These are phyloP conservation scores for Taenioides sp. DNA, from an alignment of 2,797 vertebrate species.

Conservation along the genomic window DNA sequence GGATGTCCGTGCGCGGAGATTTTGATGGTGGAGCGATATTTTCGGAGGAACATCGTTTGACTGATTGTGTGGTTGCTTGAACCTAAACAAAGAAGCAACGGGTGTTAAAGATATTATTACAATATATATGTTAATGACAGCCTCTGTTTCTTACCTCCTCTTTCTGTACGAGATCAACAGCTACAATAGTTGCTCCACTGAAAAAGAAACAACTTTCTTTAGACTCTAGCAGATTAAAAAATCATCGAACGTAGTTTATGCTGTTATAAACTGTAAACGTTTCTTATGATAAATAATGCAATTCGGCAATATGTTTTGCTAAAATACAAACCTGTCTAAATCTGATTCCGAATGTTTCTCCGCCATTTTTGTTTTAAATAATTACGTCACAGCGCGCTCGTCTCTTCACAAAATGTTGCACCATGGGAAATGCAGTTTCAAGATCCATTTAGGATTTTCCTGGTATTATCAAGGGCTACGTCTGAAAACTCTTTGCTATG, in stretches of 20 bases:
- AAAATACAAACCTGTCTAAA: slow-evolving; percentile 45
- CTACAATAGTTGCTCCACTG: slow-evolving; percentile 22
- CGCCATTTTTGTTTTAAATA: slow-evolving; percentile 81
- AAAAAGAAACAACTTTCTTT: not conserved
- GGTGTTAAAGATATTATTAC: not conserved
- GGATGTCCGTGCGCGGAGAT: slow-evolving; percentile 55
- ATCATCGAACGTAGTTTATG: not conserved
- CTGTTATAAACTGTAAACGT: not conserved
- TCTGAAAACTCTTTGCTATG: not conserved
- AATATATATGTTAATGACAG: not conserved
- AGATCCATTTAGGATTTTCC: not conserved
- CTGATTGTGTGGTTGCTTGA: slow-evolving; percentile 15
- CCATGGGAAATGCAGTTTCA: slow-evolving; percentile 73
- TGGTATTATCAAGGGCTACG: not conserved
- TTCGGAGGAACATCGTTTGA: slow-evolving; percentile 58
- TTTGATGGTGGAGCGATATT: slow-evolving; percentile 59
- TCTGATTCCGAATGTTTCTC: slow-evolving; percentile 42
- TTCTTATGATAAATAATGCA: not conserved
- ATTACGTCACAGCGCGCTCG: slow-evolving; percentile 57
- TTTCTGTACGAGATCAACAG: slow-evolving; percentile 6
- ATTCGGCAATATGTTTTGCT: not conserved
- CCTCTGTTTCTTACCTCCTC: slow-evolving; percentile 57
- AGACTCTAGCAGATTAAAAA: not conserved
- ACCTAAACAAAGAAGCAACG: slow-evolving; percentile 27
- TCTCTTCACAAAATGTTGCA: slow-evolving; percentile 27